Evolutionary conservation across 2,888 invertebrate species (phyloP), one percentile per base, ranked within the genome.

Genomic region (Allophyes oxyacanthae): DNA sequence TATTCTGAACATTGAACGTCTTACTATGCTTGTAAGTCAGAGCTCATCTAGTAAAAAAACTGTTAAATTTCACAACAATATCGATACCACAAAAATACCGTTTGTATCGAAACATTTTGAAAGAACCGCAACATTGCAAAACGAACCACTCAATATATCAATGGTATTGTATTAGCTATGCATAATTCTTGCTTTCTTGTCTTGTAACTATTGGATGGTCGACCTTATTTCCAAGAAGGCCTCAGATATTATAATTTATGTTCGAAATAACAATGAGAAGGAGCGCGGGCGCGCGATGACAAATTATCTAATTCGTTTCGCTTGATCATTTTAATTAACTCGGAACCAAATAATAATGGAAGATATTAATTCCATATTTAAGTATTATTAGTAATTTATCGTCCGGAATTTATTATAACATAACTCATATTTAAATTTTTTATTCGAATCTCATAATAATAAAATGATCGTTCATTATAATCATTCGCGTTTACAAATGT

Each of bases 301-400:
- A 92, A 92, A 92, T 92, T 91, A 78, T 84, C 83, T 84, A 88
- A 92, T 92, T 90, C 87, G 87, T 76, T 74, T 82, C 82, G 85
- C 80, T 82, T 82, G 82, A 88, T 88, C 87, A 89, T 88, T 86
- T 85, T 90, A 91, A 91, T 91, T 90, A 88, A 86, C 77, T 82
- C 64, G 44, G 64, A 75, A 69, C 62, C 65, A 75, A 70, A 78
- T 80, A 77, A 83, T 70, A 79, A 72, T 54, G 46, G 26, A 46
- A 43, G 40, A 44, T 55, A 78, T 77, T 72, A 55, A 65, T 75
- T 56, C 42, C 37, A 55, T 63, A 61, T 74, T 69, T 64, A 44
- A 61, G 15, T 43, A 37, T 64, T 53, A 59, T 61, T 59, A 40
- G 13, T 74, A 55, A 77, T 66, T 65, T 77, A 63, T 61, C 14